These are phyloP conservation scores for Littorina saxatilis DNA, from an alignment of 1,140 invertebrate genomes.

Conservation along the genomic window DNA sequence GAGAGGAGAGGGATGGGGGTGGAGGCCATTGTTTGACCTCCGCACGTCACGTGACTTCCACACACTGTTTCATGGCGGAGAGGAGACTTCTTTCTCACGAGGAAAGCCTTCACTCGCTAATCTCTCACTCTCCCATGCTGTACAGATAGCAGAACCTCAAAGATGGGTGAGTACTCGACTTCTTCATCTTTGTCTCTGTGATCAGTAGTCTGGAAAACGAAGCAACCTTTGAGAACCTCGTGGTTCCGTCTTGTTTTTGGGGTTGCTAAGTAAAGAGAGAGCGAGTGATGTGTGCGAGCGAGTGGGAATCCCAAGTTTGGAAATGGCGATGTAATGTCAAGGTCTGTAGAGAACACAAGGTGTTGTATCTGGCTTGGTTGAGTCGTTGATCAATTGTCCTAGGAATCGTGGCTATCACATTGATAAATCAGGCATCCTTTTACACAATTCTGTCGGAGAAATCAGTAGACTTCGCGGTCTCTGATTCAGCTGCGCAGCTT, in stretches of 20 bases:
- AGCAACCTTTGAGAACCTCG: neutral
- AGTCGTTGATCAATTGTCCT: neutral
- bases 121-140: slow-evolving; percentile 1
- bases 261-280: neutral
- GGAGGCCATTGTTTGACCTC: neutral
- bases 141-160: slow-evolving; percentile 5
- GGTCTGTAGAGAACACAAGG: neutral
- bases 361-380: neutral
- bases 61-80: slow-evolving; percentile 15
- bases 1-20: neutral
- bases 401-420: neutral
- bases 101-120: neutral
- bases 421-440: neutral
- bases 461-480: too few species aligned
- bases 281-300: too few species aligned
- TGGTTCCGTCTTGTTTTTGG: neutral
- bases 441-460: neutral
- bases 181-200: neutral
- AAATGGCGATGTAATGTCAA: neutral
- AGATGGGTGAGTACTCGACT: neutral
- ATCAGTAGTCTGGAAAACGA: neutral
- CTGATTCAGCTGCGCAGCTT: too few species aligned
- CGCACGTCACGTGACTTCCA: neutral
- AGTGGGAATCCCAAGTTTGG: neutral
- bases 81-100: neutral